Evolutionary conservation across 2,797 vertebrate genomes (phyloP), one percentile per base, ranked within the genome.

Genomic region (Gymnodraco acuticeps): DNA sequence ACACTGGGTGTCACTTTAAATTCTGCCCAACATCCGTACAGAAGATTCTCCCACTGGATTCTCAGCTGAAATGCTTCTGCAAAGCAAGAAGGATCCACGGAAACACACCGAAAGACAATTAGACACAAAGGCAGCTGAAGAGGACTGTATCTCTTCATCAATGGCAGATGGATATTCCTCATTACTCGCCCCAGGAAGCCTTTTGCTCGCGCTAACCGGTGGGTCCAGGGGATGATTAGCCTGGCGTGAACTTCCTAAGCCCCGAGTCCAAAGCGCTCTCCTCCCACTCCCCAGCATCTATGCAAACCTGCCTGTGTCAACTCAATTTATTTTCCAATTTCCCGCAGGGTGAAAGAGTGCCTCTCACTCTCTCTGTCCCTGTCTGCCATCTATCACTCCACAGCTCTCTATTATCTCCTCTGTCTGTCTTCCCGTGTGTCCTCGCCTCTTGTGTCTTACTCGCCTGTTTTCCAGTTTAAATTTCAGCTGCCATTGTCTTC

Each of bases 261-360:
- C 76, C 55, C 1, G 16, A 75, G 55, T 72, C 76, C 80, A 64
- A 73, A 56, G 66, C 64, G 71, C 77, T 70, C 63, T 50, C 64
- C 64, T 77, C 56, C 56, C 73, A 62, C 76, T 75, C 55, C 52
- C 38, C 63, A 20, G 56, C 78, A 74, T 78, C 87, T 84, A 91
- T 90, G 88, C 92, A 93, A 93, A 94, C 88, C 90, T 79, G 78
- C 68, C 88, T 80, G 77, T 91, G 89, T 94, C 92, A 92, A 88
- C 88, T 93, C 90, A 92, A 93, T 95, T 92, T 91, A 95, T 93
- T 94, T 94, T 90, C 87, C 90, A 91, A 91, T 93, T 93, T 93
- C 87, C 86, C 81, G 20, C 74, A 70, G 68, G 83, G 87, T 85
- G 85, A 90, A 71, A 86, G 64, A 83, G 64, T 59, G 48, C 1